Base-by-base conservation (phyloP, 2,888 invertebrate genomes). In the Clepsis dumicolana region DNA sequence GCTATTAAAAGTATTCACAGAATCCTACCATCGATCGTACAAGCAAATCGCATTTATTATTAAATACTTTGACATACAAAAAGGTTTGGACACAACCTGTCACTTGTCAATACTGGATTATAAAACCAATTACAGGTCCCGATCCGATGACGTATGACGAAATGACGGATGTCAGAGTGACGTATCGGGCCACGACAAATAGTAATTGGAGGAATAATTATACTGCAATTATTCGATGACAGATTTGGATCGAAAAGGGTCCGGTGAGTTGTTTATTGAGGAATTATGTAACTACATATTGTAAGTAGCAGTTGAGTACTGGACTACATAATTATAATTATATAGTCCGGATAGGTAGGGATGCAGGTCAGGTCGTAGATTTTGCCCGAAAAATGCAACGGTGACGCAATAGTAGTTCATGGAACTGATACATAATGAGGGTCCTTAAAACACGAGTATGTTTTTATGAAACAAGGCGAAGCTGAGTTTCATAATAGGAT, bases 141-240 rank as follows among this genome's bases (percentile, higher is more conserved):
- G 54, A 67, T 53, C 66, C 67, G 57, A 67, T 44, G 66, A 56
- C 41, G 65, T 27, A 60, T 61, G 67, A 61, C 67, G 25, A 41
- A 52, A 56, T 67, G 70, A 59, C 61, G 70, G 65, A 61, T 21
- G 60, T 53, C 68, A 24, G 38, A 14, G 52, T 68, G 63, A 63
- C 64, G 68, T 63, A 52, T 56, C 54, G 59, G 64, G 52, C 64
- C 25, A 68, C 63, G 68, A 68, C 59, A 68, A 64, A 68, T 68
- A 41, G 44, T 68, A 68, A 68, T 64, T 68, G 68, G 68, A 53
- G 57, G 52, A 57, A 68, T 68, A 59, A 59, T 64, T 68, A 59
- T 35, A 53, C 57, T 21, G 64, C 64, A 68, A 68, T 68, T 68
- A 68, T 64, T 57, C 41, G 64, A 25, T 68, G 68, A 68, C 68